phyloP scores from a whole-genome alignment of 2,113 vertebrate species.

The Elaphurus davidianus region DNA sequence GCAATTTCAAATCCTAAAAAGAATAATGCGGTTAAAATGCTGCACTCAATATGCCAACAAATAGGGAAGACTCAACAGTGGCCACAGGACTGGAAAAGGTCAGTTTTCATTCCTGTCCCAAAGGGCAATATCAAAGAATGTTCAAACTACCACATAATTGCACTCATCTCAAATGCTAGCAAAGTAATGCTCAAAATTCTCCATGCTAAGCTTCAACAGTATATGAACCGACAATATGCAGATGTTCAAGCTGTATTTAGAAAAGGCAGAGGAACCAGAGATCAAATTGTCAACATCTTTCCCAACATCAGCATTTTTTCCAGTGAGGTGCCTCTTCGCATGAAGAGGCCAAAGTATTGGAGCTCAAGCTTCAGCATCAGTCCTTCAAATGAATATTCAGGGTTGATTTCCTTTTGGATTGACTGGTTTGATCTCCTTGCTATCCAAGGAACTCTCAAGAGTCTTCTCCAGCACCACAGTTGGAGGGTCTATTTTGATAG shows the following conservation, averaged over 20 bases:
- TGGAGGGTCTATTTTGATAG: not conserved
- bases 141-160: not conserved
- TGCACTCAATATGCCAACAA: not conserved
- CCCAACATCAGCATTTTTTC: not conserved
- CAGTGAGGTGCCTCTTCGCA: rapidly evolving
- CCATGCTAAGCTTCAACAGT: not conserved
- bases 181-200: not conserved
- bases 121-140: not conserved
- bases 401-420: not conserved
- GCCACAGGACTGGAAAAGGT: not conserved
- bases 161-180: not conserved
- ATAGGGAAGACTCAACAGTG: not conserved
- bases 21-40: not conserved
- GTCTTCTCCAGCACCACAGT: not conserved
- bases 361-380: not conserved
- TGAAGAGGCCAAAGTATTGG: not conserved
- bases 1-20: not conserved
- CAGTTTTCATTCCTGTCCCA: not conserved
- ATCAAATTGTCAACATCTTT: not conserved
- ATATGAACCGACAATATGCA: not conserved
- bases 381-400: not conserved
- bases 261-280: not conserved
- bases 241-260: not conserved
- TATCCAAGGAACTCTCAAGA: not conserved
- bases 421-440: not conserved